phyloP scores from a whole-genome alignment of 2,113 vertebrate genomes.

The Saccopteryx leptura region DNA sequence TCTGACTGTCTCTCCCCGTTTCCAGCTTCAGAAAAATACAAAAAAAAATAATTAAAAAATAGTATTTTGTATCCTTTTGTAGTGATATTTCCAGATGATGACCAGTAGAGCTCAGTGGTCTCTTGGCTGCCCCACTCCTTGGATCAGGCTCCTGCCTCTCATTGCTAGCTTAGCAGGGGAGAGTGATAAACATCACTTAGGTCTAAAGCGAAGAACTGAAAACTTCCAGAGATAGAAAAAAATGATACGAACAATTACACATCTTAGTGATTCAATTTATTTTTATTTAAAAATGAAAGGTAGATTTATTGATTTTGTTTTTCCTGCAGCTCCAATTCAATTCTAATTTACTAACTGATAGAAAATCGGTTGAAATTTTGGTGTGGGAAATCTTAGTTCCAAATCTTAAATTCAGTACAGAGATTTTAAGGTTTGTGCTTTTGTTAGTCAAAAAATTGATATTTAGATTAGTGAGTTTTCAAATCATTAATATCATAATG shows the following conservation, averaged over 20 bases:
- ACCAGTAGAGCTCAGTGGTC: neutral
- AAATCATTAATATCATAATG: neutral
- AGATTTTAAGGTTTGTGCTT: neutral
- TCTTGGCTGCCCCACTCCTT: neutral
- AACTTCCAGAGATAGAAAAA: neutral
- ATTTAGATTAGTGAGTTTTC: slow-evolving; percentile 30
- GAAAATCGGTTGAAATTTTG: neutral
- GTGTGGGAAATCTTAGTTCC: neutral
- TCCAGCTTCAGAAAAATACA: neutral
- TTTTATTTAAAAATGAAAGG: slow-evolving; percentile 28
- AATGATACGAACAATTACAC: neutral
- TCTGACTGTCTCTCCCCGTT: too few species aligned
- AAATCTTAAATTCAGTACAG: slow-evolving; percentile 41
- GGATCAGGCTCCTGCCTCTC: neutral
- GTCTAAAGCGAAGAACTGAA: neutral
- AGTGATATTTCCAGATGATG: neutral
- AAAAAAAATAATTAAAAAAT: neutral
- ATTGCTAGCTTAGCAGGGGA: neutral
- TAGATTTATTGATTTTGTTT: neutral
- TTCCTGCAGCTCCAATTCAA: neutral
- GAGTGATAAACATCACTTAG: neutral
- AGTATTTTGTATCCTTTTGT: neutral
- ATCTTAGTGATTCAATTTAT: neutral
- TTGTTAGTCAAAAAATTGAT: slow-evolving; percentile 51
- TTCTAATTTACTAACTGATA: slow-evolving; percentile 15